phyloP scores from a whole-genome alignment of 2,113 vertebrate species.

The Anarrhichthys ocellatus region DNA sequence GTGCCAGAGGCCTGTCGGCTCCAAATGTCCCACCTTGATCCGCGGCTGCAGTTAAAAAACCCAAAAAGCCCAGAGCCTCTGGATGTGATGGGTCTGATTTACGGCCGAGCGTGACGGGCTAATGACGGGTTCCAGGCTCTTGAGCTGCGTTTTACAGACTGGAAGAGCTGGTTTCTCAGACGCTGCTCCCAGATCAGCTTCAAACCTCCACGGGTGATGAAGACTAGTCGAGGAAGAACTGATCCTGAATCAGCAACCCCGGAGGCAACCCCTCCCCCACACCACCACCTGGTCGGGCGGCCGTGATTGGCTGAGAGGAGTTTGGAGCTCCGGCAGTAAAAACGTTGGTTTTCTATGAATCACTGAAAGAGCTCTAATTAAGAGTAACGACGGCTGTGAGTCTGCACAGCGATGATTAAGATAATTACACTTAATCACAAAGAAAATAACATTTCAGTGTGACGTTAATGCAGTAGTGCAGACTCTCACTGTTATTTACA shows the following conservation, averaged over 20 bases:
- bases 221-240: background rate
- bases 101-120: background rate
- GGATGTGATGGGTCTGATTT: background rate
- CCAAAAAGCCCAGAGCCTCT: background rate
- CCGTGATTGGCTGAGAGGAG: constrained; percentile 5
- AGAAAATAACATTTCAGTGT: background rate
- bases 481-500: background rate
- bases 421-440: background rate
- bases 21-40: background rate
- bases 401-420: background rate
- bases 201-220: background rate
- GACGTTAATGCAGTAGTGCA: background rate
- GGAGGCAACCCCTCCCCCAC: background rate
- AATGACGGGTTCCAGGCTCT: constrained; percentile 3
- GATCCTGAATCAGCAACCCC: background rate
- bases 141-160: background rate
- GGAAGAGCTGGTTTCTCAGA: background rate
- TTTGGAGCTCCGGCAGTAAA: background rate
- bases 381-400: background rate
- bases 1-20: background rate
- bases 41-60: background rate
- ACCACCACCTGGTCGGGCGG: background rate
- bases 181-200: background rate
- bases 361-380: background rate
- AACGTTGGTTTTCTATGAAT: background rate